Base-by-base conservation (phyloP, 92 coral and sea anemone genomes). In the Actinernus sp. region DNA sequence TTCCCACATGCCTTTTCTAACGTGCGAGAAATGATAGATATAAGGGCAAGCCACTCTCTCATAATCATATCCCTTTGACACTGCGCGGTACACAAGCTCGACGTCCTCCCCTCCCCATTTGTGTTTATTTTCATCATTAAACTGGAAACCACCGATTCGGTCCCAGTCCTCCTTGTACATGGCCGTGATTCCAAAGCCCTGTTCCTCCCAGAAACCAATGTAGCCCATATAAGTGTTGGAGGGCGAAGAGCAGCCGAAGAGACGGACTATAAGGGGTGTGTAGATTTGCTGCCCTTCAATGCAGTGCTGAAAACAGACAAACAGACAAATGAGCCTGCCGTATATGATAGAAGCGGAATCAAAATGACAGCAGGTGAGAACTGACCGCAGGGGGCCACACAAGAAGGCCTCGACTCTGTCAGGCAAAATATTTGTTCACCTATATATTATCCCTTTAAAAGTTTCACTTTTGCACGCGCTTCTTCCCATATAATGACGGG, bases 141-240 rank as follows among this genome's bases (percentile, higher is more conserved):
- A 14, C 14, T 51, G 54, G 39, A 81, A 64, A 7, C 81, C 87
- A 14, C 55, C 31, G 8, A 75, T 49, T 10, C 77, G 59, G 31
- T 83, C 90, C 87, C 88, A 89, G 76, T 89, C 96, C 12, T 86
- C 81, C 71, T 84, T 89, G 71, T 79, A 89, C 54, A 89, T 78
- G 9, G 81, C 96, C 23, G 74, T 58, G 2, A 86, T 61, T 2
- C 96, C 96, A 37, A 63, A 89, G 10, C 96, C 96, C 1, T 74
- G 47, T 8, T 22, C 57, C 34, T 85, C 88, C 85, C 91, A 89
- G 31, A 28, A 36, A 16, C 96, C 96, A 24, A 60, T 50, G 74
- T 63, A 63, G 36, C 81, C 70, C 49, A 22, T 0, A 32, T n/a
- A 27, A 25, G 73, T 54, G 11, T 79, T 63, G 31, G 63, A 39